Evolutionary conservation across 2,888 invertebrate genomes (phyloP), one percentile per base, ranked within the genome.

Genomic region (Scaptomyza caliginosa): DNA sequence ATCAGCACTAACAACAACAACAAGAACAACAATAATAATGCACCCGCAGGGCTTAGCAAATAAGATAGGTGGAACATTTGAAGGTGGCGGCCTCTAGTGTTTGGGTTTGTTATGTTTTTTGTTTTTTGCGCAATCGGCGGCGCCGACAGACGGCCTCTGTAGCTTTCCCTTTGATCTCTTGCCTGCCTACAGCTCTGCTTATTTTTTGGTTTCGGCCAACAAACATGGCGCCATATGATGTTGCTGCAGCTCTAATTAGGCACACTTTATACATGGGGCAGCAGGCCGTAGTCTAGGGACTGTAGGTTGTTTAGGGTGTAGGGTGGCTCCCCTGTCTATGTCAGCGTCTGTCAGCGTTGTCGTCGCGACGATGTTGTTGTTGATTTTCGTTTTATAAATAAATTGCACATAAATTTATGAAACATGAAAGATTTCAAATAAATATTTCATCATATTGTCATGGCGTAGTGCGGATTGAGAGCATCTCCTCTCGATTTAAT

Each of bases 341-440:
- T 30, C 57, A 19, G 19, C 50, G 67, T 73, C 77, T 76, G 73
- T 79, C 82, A 81, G 68, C 74, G 60, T 36, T 57, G 59, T 55
- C 46, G 67, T 60, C 71, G 59, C 69, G 63, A 49, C 65, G 59
- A 39, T 48, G 50, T 62, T 28, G 28, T 4, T 28, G 28, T 3
- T 30, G 28, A 23, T 45, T 51, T 24, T 62, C 71, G 69, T 45
- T 82, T 77, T 86, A 80, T 83, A 85, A 83, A 87, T 87, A 87
- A 84, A 87, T 82, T 78, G 80, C 76, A 74, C 76, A 85, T 85
- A 76, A 82, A 80, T 83, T 80, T 83, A 86, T 86, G 81, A 80
- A 85, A 87, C 83, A 86, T 83, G 86, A 85, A 86, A 85, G 84
- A 85, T 85, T 83, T 87, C 80, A 86, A 72, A 85, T 87, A 85